phyloP scores from a whole-genome alignment of 2,797 vertebrate genomes.

The Neosilurus hyrtlii region DNA sequence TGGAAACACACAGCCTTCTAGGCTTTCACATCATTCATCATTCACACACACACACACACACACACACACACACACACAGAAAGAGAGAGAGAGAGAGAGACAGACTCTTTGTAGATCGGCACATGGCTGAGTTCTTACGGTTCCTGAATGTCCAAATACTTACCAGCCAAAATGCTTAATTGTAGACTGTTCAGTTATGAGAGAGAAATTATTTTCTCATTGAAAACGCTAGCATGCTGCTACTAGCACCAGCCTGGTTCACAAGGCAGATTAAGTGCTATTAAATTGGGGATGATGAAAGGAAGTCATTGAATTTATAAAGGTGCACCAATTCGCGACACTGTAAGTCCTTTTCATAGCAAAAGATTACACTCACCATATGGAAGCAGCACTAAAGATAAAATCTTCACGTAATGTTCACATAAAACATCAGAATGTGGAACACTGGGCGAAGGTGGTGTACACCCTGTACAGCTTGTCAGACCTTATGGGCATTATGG shows the following conservation, averaged over 20 bases:
- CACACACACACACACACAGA: conserved; percentile 2
- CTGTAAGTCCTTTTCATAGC: not conserved
- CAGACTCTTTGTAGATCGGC: conserved; percentile 38
- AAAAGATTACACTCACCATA: not conserved
- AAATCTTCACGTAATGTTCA: not conserved
- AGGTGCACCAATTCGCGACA: not conserved
- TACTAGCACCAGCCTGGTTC: conserved; percentile 7
- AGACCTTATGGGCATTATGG: too few relatives aligned
- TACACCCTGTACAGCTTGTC: too few relatives aligned
- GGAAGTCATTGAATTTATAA: not conserved
- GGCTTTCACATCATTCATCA: conserved; percentile 51
- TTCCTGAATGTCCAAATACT: conserved; percentile 45
- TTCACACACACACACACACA: conserved; percentile 23
- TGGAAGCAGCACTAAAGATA: not conserved
- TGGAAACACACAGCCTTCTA: conserved; percentile 30
- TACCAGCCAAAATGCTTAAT: conserved; percentile 42
- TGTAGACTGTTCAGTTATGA: conserved; percentile 43
- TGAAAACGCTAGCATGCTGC: conserved; percentile 13
- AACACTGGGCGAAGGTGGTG: too few relatives aligned
- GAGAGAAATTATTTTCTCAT: conserved; percentile 36
- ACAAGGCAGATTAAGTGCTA: conserved; percentile 4
- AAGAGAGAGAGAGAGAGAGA: not conserved
- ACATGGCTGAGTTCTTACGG: conserved; percentile 29
- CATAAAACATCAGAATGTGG: not conserved
- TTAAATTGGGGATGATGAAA: not conserved